Base-by-base conservation (phyloP, 2,113 vertebrate species). In the Sturnus vulgaris region DNA sequence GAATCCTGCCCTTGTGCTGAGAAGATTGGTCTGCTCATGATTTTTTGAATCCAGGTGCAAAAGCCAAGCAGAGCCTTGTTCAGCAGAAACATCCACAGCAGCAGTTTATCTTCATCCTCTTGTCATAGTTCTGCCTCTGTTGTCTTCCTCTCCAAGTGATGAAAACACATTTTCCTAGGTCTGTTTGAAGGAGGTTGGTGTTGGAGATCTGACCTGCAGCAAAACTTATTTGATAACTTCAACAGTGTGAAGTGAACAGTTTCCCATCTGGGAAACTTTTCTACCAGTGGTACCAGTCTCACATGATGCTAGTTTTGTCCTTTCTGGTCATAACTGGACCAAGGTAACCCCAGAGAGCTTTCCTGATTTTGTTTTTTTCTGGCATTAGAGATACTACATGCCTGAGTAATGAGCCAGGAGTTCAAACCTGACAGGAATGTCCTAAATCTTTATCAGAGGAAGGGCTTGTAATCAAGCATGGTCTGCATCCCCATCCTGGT, bases 151-250 rank as follows among this genome's bases (percentile, higher is more conserved):
- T 33, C 11, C 12, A 46, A 50, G 50, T 11, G 10, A 13, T 55
- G 17, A 90, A 57, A 23, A 40, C 1, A 0, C 0, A 0, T 50
- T 50, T 91, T 61, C 18, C 12, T 11, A 82, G 6, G 3, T n/a
- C 25, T 72, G 0, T 72, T 49, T 1, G 2, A 46, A 28, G 42
- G 14, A 69, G 2, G 18, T 24, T 60, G 13, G 5, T 72, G 18
- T 47, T 86, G 13, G 47, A 53, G 23, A 11, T 42, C 55, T 84
- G 25, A 75, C 12, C 12, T 1, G 1, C 64, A 53, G 18, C 28
- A 86, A 68, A 69, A 25, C n/a, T 70, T 57, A 52, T 86, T 90
- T 90, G 35, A 9, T 71, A 40, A 46, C 31, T 84, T 73, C 24
- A 60, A 5, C 72, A 57, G 42, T 11, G 33, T 72, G 46, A 89